These are phyloP conservation scores for Nymphalis c-album DNA, from an alignment of 2,888 invertebrate species.

Conservation along the genomic window DNA sequence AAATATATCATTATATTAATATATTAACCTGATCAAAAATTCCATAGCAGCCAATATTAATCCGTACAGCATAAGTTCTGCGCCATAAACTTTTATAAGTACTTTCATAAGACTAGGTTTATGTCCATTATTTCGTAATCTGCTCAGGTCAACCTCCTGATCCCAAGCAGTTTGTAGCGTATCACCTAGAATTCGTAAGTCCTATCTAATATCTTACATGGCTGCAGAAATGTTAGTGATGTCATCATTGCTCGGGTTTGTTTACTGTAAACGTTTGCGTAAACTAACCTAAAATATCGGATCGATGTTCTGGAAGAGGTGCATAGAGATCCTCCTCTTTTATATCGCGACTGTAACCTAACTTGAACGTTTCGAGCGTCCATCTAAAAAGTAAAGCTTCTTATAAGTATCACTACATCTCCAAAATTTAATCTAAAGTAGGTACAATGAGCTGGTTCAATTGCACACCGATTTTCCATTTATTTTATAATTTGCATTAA, in stretches of 20 bases:
- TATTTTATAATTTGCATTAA: too few relatives aligned
- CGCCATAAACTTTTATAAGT: slow-evolving; percentile 83
- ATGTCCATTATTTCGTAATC: slow-evolving; percentile 44
- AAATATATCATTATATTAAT: too few relatives aligned
- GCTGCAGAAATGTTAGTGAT: too few relatives aligned
- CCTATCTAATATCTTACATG: too few relatives aligned
- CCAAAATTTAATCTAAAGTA: too few relatives aligned
- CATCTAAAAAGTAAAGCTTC: slow-evolving; percentile 77
- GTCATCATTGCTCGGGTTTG: too few relatives aligned
- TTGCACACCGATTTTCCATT: too few relatives aligned
- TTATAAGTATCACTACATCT: too few relatives aligned
- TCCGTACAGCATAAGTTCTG: slow-evolving; percentile 83
- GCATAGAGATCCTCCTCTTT: slow-evolving; percentile 84
- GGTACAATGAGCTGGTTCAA: too few relatives aligned
- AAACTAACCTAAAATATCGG: slow-evolving; percentile 70
- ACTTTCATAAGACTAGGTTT: slow-evolving; percentile 83
- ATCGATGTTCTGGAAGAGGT: slow-evolving; percentile 85
- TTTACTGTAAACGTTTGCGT: too few relatives aligned
- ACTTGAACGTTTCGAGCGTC: slow-evolving; percentile 85
- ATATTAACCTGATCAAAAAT: slow-evolving; percentile 80
- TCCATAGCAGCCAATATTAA: slow-evolving; percentile 83
- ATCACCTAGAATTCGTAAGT: slow-evolving; percentile 67
- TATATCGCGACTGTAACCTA: slow-evolving; percentile 85
- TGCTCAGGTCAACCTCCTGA: slow-evolving; percentile 70
- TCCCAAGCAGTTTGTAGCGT: slow-evolving; percentile 84